A percentile compares a stretch with the other conserved stretches of the same genome.
Evolutionary conservation across 1,140 invertebrate species (phyloP).

Genomic region (Temnothorax nylanderi): DNA sequence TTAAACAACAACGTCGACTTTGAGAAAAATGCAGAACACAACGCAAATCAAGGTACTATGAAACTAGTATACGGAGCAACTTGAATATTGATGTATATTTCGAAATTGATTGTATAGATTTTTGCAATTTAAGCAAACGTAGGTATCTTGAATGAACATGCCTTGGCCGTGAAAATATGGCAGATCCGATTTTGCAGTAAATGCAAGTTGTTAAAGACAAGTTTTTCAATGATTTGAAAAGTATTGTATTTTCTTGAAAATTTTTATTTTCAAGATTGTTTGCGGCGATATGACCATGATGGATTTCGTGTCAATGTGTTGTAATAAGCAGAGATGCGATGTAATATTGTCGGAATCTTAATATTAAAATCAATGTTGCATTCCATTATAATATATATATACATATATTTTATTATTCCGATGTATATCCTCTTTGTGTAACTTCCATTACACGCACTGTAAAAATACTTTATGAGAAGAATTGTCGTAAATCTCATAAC

Average conservation of each 20-base stretch:
- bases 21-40: slow-evolving; percentile 2
- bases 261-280: slow-evolving; percentile 51
- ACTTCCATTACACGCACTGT: slow-evolving; percentile 47
- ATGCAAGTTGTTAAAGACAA: slow-evolving; percentile 54
- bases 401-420: slow-evolving; percentile 78
- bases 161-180: slow-evolving; percentile 48
- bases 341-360: slow-evolving; percentile 78
- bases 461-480: slow-evolving; percentile 53
- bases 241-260: slow-evolving; percentile 66
- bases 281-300: slow-evolving; percentile 54
- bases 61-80: not conserved
- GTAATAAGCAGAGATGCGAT: slow-evolving; percentile 64
- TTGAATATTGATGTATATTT: not conserved
- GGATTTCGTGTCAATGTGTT: slow-evolving; percentile 32
- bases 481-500: slow-evolving; percentile 40
- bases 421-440: slow-evolving; percentile 63
- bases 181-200: slow-evolving; percentile 50
- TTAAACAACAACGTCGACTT: not conserved
- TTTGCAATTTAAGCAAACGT: slow-evolving; percentile 20
- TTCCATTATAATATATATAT: slow-evolving; percentile 76
- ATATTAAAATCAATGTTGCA: slow-evolving; percentile 82
- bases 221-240: slow-evolving; percentile 57
- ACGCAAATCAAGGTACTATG: not conserved
- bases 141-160: slow-evolving; percentile 60
- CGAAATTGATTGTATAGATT: slow-evolving; percentile 24